phyloP scores from a whole-genome alignment of 2,888 invertebrate genomes.

The Hirtodrosophila alboralis region DNA sequence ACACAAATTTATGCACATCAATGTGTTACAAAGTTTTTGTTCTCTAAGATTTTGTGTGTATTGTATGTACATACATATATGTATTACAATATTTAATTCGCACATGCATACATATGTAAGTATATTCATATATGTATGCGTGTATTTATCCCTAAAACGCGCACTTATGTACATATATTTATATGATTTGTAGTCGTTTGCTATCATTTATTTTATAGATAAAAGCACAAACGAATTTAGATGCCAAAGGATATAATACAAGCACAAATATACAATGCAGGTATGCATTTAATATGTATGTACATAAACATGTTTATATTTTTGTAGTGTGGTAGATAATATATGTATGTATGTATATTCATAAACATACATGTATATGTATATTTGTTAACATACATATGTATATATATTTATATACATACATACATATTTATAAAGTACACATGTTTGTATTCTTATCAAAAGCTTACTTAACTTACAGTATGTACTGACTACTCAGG shows the following conservation, averaged over 20 bases:
- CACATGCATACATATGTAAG: not conserved
- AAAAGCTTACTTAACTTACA: not conserved
- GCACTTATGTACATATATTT: too few relatives aligned
- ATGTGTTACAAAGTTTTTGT: too few relatives aligned
- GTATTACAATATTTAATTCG: too few relatives aligned
- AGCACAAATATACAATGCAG: not conserved
- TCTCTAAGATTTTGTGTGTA: not conserved
- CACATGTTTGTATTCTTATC: not conserved
- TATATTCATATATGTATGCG: slow-evolving; percentile 2
- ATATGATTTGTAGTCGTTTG: too few relatives aligned
- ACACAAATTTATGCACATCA: too few relatives aligned
- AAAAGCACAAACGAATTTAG: not conserved
- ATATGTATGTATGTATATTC: not conserved
- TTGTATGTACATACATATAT: not conserved
- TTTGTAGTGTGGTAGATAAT: too few relatives aligned
- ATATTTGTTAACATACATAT: slow-evolving; percentile 4
- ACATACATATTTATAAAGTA: not conserved
- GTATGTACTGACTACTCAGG: not conserved
- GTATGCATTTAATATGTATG: not conserved
- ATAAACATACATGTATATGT: slow-evolving; percentile 1
- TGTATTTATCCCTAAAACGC: not conserved
- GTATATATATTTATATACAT: not conserved
- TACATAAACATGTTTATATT: too few relatives aligned
- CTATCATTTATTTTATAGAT: not conserved
- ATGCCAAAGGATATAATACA: too few relatives aligned